Evolutionary conservation across 2,113 vertebrate genomes (phyloP).

Genomic region (Perccottus glenii): DNA sequence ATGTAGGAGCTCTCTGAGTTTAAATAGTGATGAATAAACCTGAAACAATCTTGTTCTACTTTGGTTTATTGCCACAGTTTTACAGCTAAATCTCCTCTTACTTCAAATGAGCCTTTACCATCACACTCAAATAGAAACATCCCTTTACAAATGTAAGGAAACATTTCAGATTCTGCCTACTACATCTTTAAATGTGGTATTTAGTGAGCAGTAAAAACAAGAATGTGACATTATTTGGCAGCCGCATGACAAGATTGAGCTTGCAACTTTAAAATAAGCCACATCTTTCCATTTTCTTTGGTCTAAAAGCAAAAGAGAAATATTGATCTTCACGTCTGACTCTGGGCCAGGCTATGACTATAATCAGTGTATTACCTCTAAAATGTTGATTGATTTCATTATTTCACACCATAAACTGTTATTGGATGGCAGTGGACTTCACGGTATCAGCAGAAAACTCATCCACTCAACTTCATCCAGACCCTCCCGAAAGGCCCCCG

Average conservation of each 20-base stretch:
- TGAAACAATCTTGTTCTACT: too few species aligned
- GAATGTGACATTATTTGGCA: neutral
- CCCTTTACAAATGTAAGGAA: neutral
- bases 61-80: too few species aligned
- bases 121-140: too few species aligned
- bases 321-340: neutral
- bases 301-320: neutral
- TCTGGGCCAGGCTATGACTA: neutral
- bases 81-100: too few species aligned
- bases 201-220: neutral
- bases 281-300: neutral
- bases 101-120: too few species aligned
- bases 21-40: too few species aligned
- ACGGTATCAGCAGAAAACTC: slow-evolving; percentile 19
- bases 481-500: neutral
- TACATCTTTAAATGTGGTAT: slow-evolving; percentile 1
- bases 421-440: slow-evolving; percentile 14
- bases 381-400: slow-evolving; percentile 4
- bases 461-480: slow-evolving; percentile 28
- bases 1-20: too few species aligned
- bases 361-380: slow-evolving; percentile 9
- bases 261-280: slow-evolving; percentile 2
- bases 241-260: neutral
- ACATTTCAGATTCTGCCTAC: slow-evolving; percentile 2
- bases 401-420: slow-evolving; percentile 24